Conservation (phyloP, 1,140 invertebrate species). For the Campoletis sonorensis region DNA sequence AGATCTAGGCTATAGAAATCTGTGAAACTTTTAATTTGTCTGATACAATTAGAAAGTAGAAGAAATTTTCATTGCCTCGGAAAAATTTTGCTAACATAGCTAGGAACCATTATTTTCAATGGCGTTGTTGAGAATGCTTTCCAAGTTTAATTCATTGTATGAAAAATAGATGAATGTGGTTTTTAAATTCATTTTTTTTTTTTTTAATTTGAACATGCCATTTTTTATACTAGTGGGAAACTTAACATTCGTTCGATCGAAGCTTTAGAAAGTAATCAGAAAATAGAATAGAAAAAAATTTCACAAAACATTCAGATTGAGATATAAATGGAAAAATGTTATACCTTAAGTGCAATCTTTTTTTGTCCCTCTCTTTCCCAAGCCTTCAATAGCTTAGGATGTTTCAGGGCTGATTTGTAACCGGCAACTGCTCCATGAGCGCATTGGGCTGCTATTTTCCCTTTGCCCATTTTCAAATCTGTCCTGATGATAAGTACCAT, state of each 20-base stretch:
- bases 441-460: constrained; percentile 95
- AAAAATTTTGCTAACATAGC: too few relatives aligned
- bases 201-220: too few relatives aligned
- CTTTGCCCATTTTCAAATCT: constrained; percentile 96
- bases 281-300: constrained; percentile 33
- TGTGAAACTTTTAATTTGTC: too few relatives aligned
- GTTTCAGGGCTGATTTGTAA: constrained; percentile 81
- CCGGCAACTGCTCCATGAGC: constrained; percentile 91
- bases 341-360: constrained; percentile 87
- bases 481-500: constrained; percentile 91
- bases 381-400: constrained; percentile 80
- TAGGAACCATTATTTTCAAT: too few relatives aligned
- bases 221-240: too few relatives aligned
- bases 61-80: too few relatives aligned
- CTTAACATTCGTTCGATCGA: background rate
- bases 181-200: too few relatives aligned
- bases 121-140: too few relatives aligned
- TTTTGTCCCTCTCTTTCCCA: constrained; percentile 90
- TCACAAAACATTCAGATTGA: background rate
- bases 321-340: constrained; percentile 32
- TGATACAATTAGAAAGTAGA: too few relatives aligned
- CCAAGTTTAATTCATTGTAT: too few relatives aligned
- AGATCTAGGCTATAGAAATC: too few relatives aligned
- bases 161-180: too few relatives aligned
- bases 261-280: constrained; percentile 25